These are phyloP conservation scores for Oxytorus armatus DNA, from an alignment of 2,888 invertebrate genomes.

Conservation along the genomic window DNA sequence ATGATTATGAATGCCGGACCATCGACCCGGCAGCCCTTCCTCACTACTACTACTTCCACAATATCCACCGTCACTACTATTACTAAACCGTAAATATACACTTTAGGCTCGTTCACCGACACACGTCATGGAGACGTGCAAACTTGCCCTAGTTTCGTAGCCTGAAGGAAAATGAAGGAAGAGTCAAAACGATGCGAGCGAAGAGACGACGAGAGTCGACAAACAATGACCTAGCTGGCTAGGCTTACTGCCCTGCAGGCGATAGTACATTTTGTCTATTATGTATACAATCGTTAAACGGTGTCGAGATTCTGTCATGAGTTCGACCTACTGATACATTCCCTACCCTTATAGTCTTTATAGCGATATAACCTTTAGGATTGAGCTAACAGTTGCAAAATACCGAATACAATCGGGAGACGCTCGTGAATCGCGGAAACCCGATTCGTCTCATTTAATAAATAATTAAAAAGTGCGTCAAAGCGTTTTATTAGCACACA, in stretches of 20 bases:
- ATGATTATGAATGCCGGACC: slow-evolving; percentile 74
- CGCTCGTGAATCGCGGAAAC: neutral
- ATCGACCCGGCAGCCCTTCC: slow-evolving; percentile 71
- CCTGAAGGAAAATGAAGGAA: slow-evolving; percentile 43
- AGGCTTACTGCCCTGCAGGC: slow-evolving; percentile 45
- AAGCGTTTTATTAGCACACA: too few relatives aligned
- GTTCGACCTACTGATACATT: slow-evolving; percentile 29
- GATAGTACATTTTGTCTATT: slow-evolving; percentile 25
- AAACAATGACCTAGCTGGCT: slow-evolving; percentile 57
- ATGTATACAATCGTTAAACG: slow-evolving; percentile 34
- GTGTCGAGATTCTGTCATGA: slow-evolving; percentile 7
- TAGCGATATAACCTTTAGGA: neutral
- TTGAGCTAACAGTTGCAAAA: neutral
- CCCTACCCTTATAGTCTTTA: slow-evolving; percentile 8
- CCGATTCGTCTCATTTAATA: neutral
- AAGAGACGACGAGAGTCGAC: slow-evolving; percentile 54
- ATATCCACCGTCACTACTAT: slow-evolving; percentile 29
- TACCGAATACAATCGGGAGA: neutral
- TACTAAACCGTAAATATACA: slow-evolving; percentile 34
- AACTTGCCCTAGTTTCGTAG: slow-evolving; percentile 76
- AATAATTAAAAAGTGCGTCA: too few relatives aligned
- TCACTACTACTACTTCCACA: slow-evolving; percentile 40
- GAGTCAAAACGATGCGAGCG: slow-evolving; percentile 58
- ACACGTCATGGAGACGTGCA: slow-evolving; percentile 70
- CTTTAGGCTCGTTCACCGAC: slow-evolving; percentile 52